Base-by-base conservation (phyloP, 2,113 vertebrate genomes). In the Gila orcuttii region DNA sequence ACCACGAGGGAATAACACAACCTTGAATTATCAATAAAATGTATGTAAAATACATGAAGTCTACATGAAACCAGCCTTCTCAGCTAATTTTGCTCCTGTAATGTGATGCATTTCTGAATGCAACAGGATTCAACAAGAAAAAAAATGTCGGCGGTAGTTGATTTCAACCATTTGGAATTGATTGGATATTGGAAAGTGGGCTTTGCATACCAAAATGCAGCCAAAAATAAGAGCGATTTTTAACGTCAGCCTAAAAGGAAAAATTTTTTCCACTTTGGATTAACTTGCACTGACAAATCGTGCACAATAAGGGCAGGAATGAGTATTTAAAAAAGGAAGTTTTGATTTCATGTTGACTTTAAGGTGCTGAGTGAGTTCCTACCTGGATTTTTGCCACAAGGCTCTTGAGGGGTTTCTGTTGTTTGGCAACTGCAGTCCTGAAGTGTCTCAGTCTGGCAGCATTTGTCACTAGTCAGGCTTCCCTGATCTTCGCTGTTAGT, bases 361-460 rank as follows among this genome's bases (percentile, higher is more conserved):
- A 52, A 55, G 28, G 64, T 60, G 74, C 28, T 10, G 15, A 33
- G 9, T 57, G 15, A 33, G 9, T 57, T 79, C 55, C 7, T 82
- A 89, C 88, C 88, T 86, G 83, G 68, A 6, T 71, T 79, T 84
- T 89, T 74, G 78, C 81, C 85, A 66, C 82, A 82, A 33, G 78
- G 62, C 42, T 87, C 88, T 82, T 77, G 82, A 50, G 68, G 78
- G 64, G 81, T 31, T 87, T 79, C 60, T 62, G 78, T 64, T 50
- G 68, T 74, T 75, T 86, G 85, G 85, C 68, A 88, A 77, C 71
- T 73, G 73, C 62, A 82, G 55, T 55, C 4, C 78, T 81, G 84
- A 62, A 85, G 88, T 79, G 77, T 60, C 76, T 89, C 88, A 25
- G 88, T 89, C 77, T 89, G 88, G 81, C 88, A 89, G 78, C 85